Base-by-base conservation (phyloP, 2,113 vertebrate species). In the Thunnus maccoyii region DNA sequence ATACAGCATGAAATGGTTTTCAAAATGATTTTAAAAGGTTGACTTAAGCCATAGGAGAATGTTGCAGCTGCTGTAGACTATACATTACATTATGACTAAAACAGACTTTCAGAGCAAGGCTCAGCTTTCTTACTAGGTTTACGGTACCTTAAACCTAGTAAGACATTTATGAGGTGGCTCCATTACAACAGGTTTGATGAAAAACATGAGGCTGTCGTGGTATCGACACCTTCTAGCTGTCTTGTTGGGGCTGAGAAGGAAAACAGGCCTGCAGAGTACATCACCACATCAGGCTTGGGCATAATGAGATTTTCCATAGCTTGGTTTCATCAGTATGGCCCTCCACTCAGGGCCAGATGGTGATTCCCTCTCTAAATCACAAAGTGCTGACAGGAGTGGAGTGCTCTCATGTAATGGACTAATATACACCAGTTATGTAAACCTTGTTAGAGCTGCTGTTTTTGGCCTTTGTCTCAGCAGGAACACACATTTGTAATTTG, bases 81-180 rank as follows among this genome's bases (percentile, higher is more conserved):
- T 80, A 80, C 68, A 72, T 80, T 51, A 71, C 27, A 18, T 67
- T 41, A 89, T 76, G 65, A 84, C 50, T 75, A 77, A 81, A 81
- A 75, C 77, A 75, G 78, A 84, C 41, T 58, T 25, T 74, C 63
- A 46, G 13, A 61, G 62, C 20, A 13, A 0, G 60, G 52, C 50
- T 80, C 52, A 32, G 70, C 12, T 75, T 67, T 20, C 72, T 60
- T 13, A 64, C 57, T 30, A 58, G 27, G 27, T 30, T 30, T 30
- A 30, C 27, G 17, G 64, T 25, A 18, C 67, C 22, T 32, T n/a
- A 79, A 83, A 77, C 57, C 55, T 47, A 2, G 2, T 14, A 17
- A 74, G 72, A 80, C 82, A 76, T 77, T 80, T 66, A 80, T 48
- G 55, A 70, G 18, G 52, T 50, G 60, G 57, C 67, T 80, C 16